A percentile compares a stretch with the other conserved stretches of the same genome.
Conservation (phyloP, 2,113 vertebrate genomes). For the Furnarius figulus region DNA sequence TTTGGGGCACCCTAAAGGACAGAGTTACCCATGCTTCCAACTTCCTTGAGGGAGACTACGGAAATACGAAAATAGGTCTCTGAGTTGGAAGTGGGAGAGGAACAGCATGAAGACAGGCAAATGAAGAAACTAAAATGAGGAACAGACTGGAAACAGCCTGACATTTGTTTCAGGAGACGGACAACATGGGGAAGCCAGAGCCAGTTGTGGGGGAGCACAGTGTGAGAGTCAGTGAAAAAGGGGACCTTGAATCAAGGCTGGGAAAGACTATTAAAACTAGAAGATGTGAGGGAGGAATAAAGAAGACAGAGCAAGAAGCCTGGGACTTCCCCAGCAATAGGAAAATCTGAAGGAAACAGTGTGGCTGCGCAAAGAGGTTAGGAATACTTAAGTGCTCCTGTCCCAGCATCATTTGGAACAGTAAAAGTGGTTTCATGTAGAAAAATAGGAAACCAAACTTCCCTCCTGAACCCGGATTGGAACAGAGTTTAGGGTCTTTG, state of each 20-base stretch:
- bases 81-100: background rate
- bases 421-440: background rate
- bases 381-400: background rate
- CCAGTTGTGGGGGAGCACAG: background rate
- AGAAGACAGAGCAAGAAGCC: background rate
- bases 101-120: background rate
- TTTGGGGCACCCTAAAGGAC: background rate
- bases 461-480: background rate
- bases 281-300: background rate
- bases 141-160: background rate
- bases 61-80: background rate
- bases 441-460: background rate
- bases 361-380: background rate
- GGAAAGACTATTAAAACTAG: background rate
- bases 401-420: rapidly evolving
- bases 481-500: background rate
- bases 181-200: background rate
- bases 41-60: background rate
- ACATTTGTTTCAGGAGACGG: background rate
- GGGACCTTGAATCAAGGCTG: background rate
- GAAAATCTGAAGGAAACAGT: background rate
- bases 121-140: background rate
- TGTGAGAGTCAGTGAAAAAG: background rate
- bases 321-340: background rate
- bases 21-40: background rate